phyloP scores from a whole-genome alignment of 2,113 vertebrate genomes.

The Tychaedon coryphoeus region DNA sequence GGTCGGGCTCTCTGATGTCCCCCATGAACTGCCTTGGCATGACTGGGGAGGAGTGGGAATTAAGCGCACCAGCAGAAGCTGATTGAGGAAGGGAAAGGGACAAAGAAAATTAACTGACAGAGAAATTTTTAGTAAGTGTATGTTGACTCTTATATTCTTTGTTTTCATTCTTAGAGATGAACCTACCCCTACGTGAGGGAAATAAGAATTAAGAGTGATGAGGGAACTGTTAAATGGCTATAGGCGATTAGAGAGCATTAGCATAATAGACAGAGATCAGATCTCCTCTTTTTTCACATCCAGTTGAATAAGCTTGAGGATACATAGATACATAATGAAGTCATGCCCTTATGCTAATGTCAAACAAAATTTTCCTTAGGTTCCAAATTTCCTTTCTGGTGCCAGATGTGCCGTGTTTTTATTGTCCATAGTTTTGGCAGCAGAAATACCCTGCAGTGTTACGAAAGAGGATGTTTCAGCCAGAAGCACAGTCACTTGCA shows the following conservation, averaged over 20 bases:
- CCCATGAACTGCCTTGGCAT: neutral
- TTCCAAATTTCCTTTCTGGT: neutral
- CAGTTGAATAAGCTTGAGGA: neutral
- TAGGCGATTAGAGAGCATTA: neutral
- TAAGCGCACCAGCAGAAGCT: neutral
- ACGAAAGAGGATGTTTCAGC: neutral
- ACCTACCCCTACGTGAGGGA: neutral
- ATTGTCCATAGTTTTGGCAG: neutral
- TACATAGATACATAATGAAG: neutral
- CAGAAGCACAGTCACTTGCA: neutral
- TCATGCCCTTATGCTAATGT: neutral
- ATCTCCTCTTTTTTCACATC: neutral
- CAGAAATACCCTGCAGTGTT: neutral
- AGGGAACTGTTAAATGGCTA: neutral
- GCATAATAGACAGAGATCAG: neutral
- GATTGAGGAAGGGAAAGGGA: neutral
- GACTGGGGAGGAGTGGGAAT: neutral
- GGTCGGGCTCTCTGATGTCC: neutral
- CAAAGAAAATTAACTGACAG: neutral
- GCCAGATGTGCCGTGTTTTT: neutral
- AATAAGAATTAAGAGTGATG: neutral
- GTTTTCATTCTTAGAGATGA: neutral
- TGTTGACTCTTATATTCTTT: neutral
- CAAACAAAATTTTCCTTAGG: neutral
- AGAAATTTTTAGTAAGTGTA: neutral